Percentiles rank a stretch among this genome's conserved stretches.
These are phyloP conservation scores for Caenorhabditis parvicauda DNA, from an alignment of 2,888 invertebrate genomes.

Conservation along the genomic window DNA sequence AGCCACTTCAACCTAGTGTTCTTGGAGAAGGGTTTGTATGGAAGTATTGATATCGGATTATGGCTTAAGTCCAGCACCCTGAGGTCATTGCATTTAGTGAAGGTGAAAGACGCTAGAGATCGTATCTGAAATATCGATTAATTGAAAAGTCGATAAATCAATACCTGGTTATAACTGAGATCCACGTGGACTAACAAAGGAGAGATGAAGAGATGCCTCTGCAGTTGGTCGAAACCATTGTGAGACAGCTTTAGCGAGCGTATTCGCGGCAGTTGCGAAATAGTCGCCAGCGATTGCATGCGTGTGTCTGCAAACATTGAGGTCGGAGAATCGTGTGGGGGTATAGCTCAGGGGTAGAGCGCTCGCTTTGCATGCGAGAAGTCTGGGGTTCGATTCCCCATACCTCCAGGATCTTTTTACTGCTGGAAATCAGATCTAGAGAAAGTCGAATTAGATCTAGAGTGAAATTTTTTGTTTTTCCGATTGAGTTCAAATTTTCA, in stretches of 20 bases:
- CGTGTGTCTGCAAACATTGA: constrained; percentile 29
- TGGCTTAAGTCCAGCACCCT: constrained; percentile 44
- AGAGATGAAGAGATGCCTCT: constrained; percentile 30
- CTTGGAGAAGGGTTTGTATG: constrained; percentile 41
- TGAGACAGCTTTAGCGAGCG: constrained; percentile 35
- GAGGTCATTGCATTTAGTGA: constrained; percentile 40
- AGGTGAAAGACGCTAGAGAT: constrained; percentile 44
- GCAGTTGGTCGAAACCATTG: constrained; percentile 42
- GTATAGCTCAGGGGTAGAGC: constrained; percentile 35
- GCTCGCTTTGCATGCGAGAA: constrained; percentile 34
- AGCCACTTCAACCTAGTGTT: constrained; percentile 45
- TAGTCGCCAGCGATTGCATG: constrained; percentile 28
- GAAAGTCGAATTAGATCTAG: too few relatives aligned
- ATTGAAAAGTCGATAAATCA: constrained; percentile 1
- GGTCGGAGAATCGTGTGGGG: neutral
- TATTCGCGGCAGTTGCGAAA: constrained; percentile 36
- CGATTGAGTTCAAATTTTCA: too few relatives aligned
- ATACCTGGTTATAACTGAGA: constrained; percentile 45
- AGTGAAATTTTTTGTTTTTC: too few relatives aligned
- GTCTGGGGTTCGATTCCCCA: constrained; percentile 36
- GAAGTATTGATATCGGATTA: constrained; percentile 43
- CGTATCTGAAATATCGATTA: constrained; percentile 37
- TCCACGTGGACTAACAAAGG: constrained; percentile 39
- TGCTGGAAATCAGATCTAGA: too few relatives aligned
- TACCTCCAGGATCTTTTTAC: too few relatives aligned